Percentiles rank a stretch among this genome's conserved stretches.
Evolutionary conservation across 2,797 vertebrate genomes (phyloP).

Genomic region (Molossus molossus): DNA sequence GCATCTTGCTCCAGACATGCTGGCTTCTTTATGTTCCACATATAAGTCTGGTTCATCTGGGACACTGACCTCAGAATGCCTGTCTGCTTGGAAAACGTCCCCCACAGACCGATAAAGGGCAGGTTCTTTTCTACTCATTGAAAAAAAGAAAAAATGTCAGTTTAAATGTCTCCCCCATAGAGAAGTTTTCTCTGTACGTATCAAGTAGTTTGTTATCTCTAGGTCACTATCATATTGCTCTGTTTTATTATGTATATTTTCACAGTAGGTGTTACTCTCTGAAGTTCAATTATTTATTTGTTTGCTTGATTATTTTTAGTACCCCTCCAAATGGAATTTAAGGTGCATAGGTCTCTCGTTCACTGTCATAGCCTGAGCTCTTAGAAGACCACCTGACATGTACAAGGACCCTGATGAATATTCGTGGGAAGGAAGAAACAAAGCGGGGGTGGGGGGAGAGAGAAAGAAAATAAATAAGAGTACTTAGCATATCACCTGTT

Average conservation of each 20-base stretch:
- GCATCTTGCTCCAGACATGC: not conserved
- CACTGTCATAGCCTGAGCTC: not conserved
- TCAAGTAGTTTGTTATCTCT: not conserved
- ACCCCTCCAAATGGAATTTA: not conserved
- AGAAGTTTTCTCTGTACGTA: not conserved
- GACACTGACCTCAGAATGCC: not conserved
- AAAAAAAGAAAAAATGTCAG: not conserved
- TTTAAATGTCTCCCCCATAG: not conserved
- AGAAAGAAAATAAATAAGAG: not conserved
- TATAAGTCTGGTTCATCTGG: not conserved
- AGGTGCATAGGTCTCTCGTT: not conserved
- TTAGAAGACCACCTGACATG: not conserved
- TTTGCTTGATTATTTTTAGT: conserved; percentile 12
- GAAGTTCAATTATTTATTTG: not conserved
- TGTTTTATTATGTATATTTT: not conserved
- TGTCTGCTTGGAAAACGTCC: conserved; percentile 10
- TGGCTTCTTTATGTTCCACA: not conserved
- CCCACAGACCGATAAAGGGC: too few species aligned
- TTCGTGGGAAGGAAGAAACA: not conserved
- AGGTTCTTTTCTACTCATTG: not conserved
- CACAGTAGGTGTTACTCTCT: not conserved
- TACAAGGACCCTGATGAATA: not conserved
- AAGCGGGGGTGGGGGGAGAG: not conserved
- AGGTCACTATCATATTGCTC: not conserved
- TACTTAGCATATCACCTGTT: not conserved